A percentile compares a stretch with the other conserved stretches of the same genome.
These are phyloP conservation scores for Ascaphus truei DNA, from an alignment of 2,113 vertebrate species.

Conservation along the genomic window DNA sequence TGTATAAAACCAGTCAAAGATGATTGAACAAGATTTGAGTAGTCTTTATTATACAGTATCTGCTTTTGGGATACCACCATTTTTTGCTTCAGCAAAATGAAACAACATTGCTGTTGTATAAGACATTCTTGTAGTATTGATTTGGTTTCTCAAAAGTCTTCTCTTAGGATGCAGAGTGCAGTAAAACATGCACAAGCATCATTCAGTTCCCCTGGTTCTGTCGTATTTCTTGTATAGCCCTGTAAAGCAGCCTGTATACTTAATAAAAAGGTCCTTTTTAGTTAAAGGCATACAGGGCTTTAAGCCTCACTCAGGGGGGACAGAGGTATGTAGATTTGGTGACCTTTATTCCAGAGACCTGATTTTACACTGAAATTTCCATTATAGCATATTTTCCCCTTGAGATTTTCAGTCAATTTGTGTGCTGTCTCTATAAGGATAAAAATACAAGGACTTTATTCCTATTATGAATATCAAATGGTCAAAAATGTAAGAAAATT, in stretches of 20 bases:
- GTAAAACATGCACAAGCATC: slow-evolving; percentile 68
- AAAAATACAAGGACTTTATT: slow-evolving; percentile 78
- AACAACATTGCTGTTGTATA: slow-evolving; percentile 55
- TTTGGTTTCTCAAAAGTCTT: slow-evolving; percentile 66
- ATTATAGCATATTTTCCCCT: slow-evolving; percentile 78
- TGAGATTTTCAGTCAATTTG: slow-evolving; percentile 65
- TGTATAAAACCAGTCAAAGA: slow-evolving; percentile 60
- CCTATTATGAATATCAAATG: slow-evolving; percentile 72
- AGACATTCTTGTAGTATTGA: slow-evolving; percentile 72
- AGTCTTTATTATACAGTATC: slow-evolving; percentile 72
- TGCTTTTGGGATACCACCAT: slow-evolving; percentile 70
- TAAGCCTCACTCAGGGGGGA: slow-evolving; percentile 85
- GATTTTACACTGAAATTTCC: slow-evolving; percentile 96
- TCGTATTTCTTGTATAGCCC: slow-evolving; percentile 67
- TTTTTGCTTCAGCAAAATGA: slow-evolving; percentile 70
- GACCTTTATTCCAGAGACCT: slow-evolving; percentile 92
- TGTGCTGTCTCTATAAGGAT: slow-evolving; percentile 67
- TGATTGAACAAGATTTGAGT: slow-evolving; percentile 77
- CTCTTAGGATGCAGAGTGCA: slow-evolving; percentile 78
- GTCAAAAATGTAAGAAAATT: slow-evolving; percentile 66
- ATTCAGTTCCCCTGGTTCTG: slow-evolving; percentile 60
- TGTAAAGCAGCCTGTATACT: slow-evolving; percentile 71
- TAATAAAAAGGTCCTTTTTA: slow-evolving; percentile 61
- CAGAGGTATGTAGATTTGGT: slow-evolving; percentile 84
- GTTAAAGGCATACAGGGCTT: slow-evolving; percentile 74